Percentiles rank a stretch among this genome's conserved stretches.
Conservation (phyloP, 2,113 vertebrate species). For the Scortum barcoo region DNA sequence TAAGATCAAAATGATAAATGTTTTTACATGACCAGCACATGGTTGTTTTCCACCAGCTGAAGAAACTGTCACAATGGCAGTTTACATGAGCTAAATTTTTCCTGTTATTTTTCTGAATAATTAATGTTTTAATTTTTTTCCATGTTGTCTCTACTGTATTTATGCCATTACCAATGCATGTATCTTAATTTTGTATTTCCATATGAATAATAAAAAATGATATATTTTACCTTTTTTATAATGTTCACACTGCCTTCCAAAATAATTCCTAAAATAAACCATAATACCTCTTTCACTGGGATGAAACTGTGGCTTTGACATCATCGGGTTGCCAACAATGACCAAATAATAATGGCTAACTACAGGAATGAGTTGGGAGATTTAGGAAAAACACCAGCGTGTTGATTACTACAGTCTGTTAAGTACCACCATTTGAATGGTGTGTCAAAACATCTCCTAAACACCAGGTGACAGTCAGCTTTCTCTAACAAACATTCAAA, state of each 20-base stretch:
- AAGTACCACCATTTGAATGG: not conserved
- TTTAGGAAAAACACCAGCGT: not conserved
- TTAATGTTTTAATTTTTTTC: not conserved
- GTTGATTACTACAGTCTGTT: not conserved
- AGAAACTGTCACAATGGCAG: conserved; percentile 30
- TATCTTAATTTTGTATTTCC: conserved; percentile 72
- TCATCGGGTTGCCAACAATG: not conserved
- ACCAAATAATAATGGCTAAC: not conserved
- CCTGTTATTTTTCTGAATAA: not conserved
- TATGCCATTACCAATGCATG: conserved; percentile 71
- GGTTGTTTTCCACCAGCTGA: conserved; percentile 21
- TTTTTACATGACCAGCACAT: conserved; percentile 20
- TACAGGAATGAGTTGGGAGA: not conserved
- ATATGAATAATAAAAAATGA: conserved; percentile 68
- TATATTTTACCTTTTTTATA: conserved; percentile 43
- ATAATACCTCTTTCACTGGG: not conserved
- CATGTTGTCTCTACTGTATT: conserved; percentile 60
- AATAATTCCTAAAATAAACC: not conserved
- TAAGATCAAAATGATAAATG: conserved; percentile 2
- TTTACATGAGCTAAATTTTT: conserved; percentile 19
- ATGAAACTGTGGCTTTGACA: not conserved
- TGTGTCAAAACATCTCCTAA: not conserved
- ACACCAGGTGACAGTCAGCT: not conserved
- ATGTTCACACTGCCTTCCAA: not conserved
- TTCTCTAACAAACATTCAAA: not conserved